A percentile compares a stretch with the other conserved stretches of the same genome.
These are phyloP conservation scores for Actenoides hombroni DNA, from an alignment of 2,113 vertebrate species.

Conservation along the genomic window DNA sequence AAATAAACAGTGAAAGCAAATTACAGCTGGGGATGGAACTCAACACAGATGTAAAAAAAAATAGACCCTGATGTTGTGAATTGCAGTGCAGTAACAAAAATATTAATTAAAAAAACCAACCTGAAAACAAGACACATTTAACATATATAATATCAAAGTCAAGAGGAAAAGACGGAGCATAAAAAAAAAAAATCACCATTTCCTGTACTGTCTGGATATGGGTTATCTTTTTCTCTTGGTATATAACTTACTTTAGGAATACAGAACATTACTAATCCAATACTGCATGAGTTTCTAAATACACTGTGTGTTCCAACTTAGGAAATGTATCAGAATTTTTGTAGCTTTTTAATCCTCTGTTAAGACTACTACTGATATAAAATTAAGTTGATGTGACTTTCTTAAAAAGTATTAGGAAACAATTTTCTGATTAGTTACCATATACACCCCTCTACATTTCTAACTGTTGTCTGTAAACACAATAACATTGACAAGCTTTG, in stretches of 20 bases:
- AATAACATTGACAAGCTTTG: background rate
- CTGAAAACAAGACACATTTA: background rate
- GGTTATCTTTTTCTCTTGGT: background rate
- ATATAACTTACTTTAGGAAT: background rate
- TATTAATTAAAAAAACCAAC: background rate
- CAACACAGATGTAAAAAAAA: background rate
- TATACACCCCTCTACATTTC: background rate
- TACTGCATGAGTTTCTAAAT: background rate
- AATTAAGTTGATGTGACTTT: background rate
- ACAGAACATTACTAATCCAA: background rate
- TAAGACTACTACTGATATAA: background rate
- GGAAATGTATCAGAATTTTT: background rate
- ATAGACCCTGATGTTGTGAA: too few relatives aligned
- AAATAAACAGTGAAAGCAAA: background rate
- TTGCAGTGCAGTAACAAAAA: background rate
- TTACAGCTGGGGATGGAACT: background rate
- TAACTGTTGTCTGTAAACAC: background rate
- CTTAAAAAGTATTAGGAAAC: background rate
- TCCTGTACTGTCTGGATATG: background rate
- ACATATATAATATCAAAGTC: background rate
- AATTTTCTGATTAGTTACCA: background rate
- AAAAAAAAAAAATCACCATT: background rate
- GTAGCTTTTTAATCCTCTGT: background rate
- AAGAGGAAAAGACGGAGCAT: background rate
- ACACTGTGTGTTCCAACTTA: background rate